Base-by-base conservation (phyloP, 1,140 invertebrate species). In the Leptinotarsa lineolata region DNA sequence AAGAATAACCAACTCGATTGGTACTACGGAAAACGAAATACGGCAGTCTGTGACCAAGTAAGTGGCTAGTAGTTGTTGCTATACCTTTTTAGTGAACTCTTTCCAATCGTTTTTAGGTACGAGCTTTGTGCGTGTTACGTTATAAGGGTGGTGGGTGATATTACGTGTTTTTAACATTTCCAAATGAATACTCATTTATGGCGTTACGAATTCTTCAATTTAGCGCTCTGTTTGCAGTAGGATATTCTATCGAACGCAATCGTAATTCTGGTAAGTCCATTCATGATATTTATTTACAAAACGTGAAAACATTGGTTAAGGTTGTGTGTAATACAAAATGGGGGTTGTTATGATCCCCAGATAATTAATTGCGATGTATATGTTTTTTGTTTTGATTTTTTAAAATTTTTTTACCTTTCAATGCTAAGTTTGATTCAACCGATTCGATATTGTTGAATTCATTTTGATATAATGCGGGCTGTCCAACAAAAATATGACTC, bases 151-250 rank as follows among this genome's bases (percentile, higher is more conserved):
- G 69, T 71, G 59, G 69, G 69, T 71, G 69, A 71, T 59, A 63
- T 73, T 73, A 72, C 59, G 64, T 73, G 65, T 73, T 72, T 63
- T 75, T 44, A 73, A 70, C 64, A 70, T 70, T 73, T 65, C 76
- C 78, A 79, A 79, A 79, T 79, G 78, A 77, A 74, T 76, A 79
- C 76, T 76, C 73, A 79, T 79, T 76, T 79, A 79, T 79, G 78
- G 78, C 78, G 78, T 72, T 77, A 71, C 74, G 76, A 79, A 71
- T 77, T 74, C 69, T 79, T 77, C 76, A 77, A 77, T 75, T 79
- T 72, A 73, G 76, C 76, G 59, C 76, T 76, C 74, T 79, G 78
- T 79, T 79, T 77, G 73, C 78, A 77, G 75, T 79, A 79, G 78
- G 78, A 79, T 73, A 67, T 64, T 71, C 70, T 39, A 13, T 66